Percentiles rank a stretch among this genome's conserved stretches.
Conservation (phyloP, 2,797 vertebrate species). For the Pteronotus mesoamericanus region DNA sequence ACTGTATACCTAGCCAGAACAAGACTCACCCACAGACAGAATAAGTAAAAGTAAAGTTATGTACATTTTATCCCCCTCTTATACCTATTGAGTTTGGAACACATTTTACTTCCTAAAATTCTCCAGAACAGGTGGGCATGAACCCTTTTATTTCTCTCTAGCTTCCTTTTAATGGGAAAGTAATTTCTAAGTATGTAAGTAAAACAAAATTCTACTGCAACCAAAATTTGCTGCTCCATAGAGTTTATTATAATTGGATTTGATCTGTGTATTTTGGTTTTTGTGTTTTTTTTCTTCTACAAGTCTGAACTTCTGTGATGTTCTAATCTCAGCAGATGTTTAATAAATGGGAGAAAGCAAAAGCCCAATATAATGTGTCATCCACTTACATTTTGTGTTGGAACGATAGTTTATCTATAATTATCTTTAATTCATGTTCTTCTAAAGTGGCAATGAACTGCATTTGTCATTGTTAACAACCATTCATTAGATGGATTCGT, state of each 20-base stretch:
- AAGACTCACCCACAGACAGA: background rate
- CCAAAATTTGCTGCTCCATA: background rate
- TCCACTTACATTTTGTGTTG: background rate
- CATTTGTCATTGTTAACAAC: slow-evolving; percentile 26
- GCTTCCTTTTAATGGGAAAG: background rate
- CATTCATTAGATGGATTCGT: slow-evolving; percentile 8
- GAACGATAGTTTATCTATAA: slow-evolving; percentile 42
- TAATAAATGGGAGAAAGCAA: slow-evolving; percentile 4
- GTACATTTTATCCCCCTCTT: background rate
- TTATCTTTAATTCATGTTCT: slow-evolving; percentile 50
- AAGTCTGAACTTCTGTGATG: slow-evolving; percentile 30
- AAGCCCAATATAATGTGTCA: background rate
- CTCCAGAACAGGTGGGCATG: background rate
- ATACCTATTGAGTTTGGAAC: background rate
- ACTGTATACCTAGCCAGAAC: background rate
- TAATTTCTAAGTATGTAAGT: slow-evolving; percentile 1
- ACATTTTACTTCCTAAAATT: slow-evolving; percentile 4
- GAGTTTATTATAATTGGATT: background rate
- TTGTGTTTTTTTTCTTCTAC: background rate
- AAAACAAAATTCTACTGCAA: background rate
- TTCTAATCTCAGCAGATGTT: slow-evolving; percentile 4
- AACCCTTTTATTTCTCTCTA: slow-evolving; percentile 2
- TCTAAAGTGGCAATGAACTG: slow-evolving; percentile 18
- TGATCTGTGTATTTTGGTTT: background rate
- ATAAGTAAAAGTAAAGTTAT: background rate